Evolutionary conservation across 2,888 invertebrate species (phyloP), one percentile per base, ranked within the genome.

Genomic region (Stramonita haemastoma): DNA sequence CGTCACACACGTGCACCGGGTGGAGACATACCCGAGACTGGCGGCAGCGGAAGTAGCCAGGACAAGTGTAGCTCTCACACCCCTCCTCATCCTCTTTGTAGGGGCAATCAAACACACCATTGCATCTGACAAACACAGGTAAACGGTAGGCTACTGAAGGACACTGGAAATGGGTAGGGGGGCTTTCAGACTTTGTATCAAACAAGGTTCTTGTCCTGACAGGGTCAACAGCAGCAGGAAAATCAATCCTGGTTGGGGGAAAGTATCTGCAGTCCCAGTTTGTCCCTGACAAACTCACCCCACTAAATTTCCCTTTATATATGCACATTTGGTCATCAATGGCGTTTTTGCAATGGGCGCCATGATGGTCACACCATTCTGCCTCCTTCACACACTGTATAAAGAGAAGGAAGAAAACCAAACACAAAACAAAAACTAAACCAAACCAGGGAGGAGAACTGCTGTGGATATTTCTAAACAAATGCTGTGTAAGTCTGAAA

Each of bases 291-390:
- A 5, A 8, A 46, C 46, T 46, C 4, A 46, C 46, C 46, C 46
- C 0, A n/a, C 5, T n/a, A 73, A 73, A 73, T 11, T 8, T 11
- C 6, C 5, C n/a, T 8, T 73, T 8, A n/a, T 8, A 11, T n/a
- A n/a, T 73, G n/a, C 73, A 73, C 73, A 73, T n/a, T 13, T n/a
- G 26, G 26, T 73, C n/a, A 73, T 73, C n/a, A 11, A 73, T 26
- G 73, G 73, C 22, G 73, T 73, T 73, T n/a, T n/a, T 73, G n/a
- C 73, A 73, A n/a, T n/a, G n/a, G n/a, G 73, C n/a, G n/a, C 73
- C n/a, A n/a, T 73, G n/a, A n/a, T 5, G 5, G 6, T 73, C 73
- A n/a, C 73, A 73, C 73, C 73, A 73, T 11, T n/a, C n/a, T n/a
- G n/a, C 5, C 13, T 73, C 73, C 1, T 26, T 13, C 26, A n/a